Base-by-base conservation (phyloP, 2,797 vertebrate species). In the Esox lucius region DNA sequence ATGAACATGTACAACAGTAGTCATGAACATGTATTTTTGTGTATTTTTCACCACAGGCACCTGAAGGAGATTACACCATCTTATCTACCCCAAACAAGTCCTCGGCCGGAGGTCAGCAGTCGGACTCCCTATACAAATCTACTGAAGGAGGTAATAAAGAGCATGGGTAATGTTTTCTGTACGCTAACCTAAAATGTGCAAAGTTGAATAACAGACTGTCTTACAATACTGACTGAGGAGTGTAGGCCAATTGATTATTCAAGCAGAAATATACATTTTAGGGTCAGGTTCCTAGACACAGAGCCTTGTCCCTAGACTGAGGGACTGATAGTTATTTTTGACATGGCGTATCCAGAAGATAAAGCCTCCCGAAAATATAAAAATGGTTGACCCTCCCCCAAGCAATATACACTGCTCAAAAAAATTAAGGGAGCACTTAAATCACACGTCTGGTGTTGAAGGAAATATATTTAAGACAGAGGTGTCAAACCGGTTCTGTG, bases 141-240 rank as follows among this genome's bases (percentile, higher is more conserved):
- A 88, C 78, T 1, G 74, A 87, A 46, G 86, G 87, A 94, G 94
- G 95, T 95, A 81, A 78, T 35, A 39, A 53, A 59, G 48, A 56
- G 53, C n/a, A 59, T 59, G n/a, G 53, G 19, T 59, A 22, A 59
- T 22, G 59, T 59, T 24, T 59, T 59, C 17, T 53, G 51, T 19
- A 17, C 51, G 51, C 16, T 53, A 53, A 53, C 17, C 17, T 17
- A 51, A 51, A 5, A 19, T 53, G 5, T 53, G 51, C 51, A 5
- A 53, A 17, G 51, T n/a, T 19, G 19, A 53, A 53, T 5, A 53
- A 53, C 49, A 2, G 48, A 49, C 5, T 4, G 15, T 12, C 48
- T 9, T 13, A 49, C 15, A 49, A n/a, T n/a, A 13, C 48, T 16
- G 9, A 12, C 48, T 51, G 48, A 17, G 17, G 16, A 48, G 15